Percentiles rank a stretch among this genome's conserved stretches.
These are phyloP conservation scores for Matsumyia berberina DNA, from an alignment of 2,888 invertebrate species.

Conservation along the genomic window DNA sequence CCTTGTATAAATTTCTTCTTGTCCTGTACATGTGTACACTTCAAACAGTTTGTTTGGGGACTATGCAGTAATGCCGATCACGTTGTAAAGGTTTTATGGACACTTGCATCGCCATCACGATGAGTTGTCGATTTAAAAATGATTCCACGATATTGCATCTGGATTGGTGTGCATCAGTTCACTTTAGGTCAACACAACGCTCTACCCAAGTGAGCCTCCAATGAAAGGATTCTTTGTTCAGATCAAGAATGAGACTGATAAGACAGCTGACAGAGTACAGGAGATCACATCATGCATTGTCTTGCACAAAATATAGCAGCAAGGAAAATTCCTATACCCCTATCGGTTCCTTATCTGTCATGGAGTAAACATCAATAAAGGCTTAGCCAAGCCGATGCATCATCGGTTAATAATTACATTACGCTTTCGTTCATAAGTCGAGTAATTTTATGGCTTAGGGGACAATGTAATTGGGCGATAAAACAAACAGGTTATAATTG, in stretches of 20 bases:
- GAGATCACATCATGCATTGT: not conserved
- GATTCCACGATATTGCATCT: too few relatives aligned
- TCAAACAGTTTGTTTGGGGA: too few relatives aligned
- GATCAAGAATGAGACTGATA: not conserved
- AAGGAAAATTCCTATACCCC: constrained; percentile 12
- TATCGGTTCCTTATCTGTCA: not conserved
- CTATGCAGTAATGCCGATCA: too few relatives aligned
- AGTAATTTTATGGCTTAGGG: too few relatives aligned
- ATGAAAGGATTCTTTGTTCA: constrained; percentile 6
- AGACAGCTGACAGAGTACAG: not conserved
- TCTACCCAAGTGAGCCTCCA: not conserved
- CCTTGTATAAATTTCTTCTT: too few relatives aligned
- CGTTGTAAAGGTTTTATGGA: too few relatives aligned
- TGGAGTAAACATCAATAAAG: not conserved
- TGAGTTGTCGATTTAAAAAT: too few relatives aligned
- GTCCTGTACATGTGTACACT: too few relatives aligned
- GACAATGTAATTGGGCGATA: too few relatives aligned
- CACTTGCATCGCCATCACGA: too few relatives aligned
- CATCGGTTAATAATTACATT: not conserved
- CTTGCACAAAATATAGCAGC: not conserved
- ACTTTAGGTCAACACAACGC: not conserved
- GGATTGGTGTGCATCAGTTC: not conserved
- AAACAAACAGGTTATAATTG: too few relatives aligned
- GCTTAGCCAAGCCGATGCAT: not conserved
- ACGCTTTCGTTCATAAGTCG: not conserved